These are phyloP conservation scores for Phoxinus phoxinus DNA, from an alignment of 2,113 vertebrate genomes.

Conservation along the genomic window DNA sequence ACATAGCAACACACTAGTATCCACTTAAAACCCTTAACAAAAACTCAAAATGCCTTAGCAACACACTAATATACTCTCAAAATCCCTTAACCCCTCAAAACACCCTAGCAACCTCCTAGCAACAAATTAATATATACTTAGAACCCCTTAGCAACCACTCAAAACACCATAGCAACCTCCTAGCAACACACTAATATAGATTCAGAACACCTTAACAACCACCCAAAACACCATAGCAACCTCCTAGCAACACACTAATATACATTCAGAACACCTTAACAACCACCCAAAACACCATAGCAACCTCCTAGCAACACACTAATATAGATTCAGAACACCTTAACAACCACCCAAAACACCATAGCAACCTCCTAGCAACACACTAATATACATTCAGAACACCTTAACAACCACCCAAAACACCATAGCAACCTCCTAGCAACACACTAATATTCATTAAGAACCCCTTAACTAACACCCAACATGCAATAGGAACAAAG, in stretches of 20 bases:
- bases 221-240: too few relatives aligned
- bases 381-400: accelerated
- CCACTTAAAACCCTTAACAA: not conserved
- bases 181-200: too few relatives aligned
- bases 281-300: not conserved
- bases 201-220: too few relatives aligned
- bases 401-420: not conserved
- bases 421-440: too few relatives aligned
- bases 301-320: not conserved
- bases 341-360: not conserved
- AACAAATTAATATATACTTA: not conserved
- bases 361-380: not conserved
- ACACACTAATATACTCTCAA: too few relatives aligned
- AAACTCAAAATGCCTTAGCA: too few relatives aligned
- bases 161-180: not conserved
- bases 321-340: not conserved
- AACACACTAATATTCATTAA: not conserved
- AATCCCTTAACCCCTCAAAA: not conserved
- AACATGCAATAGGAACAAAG: too few relatives aligned
- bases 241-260: too few relatives aligned
- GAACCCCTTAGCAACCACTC: not conserved
- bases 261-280: not conserved
- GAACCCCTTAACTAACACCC: not conserved
- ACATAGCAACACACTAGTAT: not conserved
- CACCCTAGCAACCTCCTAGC: not conserved